A percentile compares a stretch with the other conserved stretches of the same genome.
Evolutionary conservation across 2,888 invertebrate genomes (phyloP).

Genomic region (Callimorpha dominula): DNA sequence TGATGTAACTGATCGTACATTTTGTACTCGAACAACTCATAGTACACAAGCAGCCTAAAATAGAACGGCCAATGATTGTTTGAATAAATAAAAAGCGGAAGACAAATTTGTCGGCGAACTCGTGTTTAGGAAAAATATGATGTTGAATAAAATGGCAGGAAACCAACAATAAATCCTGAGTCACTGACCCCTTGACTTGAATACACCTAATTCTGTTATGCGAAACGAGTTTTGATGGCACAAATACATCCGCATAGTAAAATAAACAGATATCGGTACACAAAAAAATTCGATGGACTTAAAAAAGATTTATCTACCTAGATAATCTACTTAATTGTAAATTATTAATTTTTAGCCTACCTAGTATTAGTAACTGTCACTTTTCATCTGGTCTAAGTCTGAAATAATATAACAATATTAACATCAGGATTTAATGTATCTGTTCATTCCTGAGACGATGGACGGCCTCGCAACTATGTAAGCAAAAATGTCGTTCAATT

Average conservation of each 20-base stretch:
- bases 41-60: conserved; percentile 33
- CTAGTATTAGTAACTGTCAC: neutral
- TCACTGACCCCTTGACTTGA: conserved; percentile 79
- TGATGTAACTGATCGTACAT: conserved; percentile 38
- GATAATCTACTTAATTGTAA: conserved; percentile 8
- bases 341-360: neutral
- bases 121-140: conserved; percentile 69
- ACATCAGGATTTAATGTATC: conserved; percentile 48
- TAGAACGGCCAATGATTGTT: conserved; percentile 42
- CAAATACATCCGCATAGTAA: conserved; percentile 18
- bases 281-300: conserved; percentile 19
- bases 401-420: conserved; percentile 37
- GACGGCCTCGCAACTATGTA: conserved; percentile 71
- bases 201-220: conserved; percentile 73
- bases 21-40: conserved; percentile 29
- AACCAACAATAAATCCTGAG: conserved; percentile 78
- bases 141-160: conserved; percentile 77
- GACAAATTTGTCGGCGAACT: conserved; percentile 57
- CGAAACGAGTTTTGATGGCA: conserved; percentile 61
- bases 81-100: conserved; percentile 56
- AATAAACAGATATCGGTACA: conserved; percentile 16
- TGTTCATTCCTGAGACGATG: conserved; percentile 64
- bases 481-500: conserved; percentile 85
- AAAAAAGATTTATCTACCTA: conserved; percentile 8
- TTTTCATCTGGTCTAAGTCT: neutral